A percentile compares a stretch with the other conserved stretches of the same genome.
These are phyloP conservation scores for Neogobius melanostomus DNA, from an alignment of 2,113 vertebrate species.

Conservation along the genomic window DNA sequence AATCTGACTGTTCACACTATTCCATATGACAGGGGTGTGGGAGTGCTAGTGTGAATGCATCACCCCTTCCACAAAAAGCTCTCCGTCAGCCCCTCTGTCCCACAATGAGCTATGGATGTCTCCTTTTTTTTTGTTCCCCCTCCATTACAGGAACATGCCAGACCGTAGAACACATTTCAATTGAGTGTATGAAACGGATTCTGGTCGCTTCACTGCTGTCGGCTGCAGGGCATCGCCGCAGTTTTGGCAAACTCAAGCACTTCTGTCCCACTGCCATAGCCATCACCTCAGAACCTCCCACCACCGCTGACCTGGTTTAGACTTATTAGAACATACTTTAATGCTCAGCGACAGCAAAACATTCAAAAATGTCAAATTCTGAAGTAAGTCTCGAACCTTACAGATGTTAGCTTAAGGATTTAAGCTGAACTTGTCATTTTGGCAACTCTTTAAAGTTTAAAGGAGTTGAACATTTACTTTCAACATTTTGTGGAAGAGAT, in stretches of 20 bases:
- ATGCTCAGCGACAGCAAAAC: constrained; percentile 10
- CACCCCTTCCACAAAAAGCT: constrained; percentile 69
- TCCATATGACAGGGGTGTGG: constrained; percentile 74
- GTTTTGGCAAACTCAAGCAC: constrained; percentile 30
- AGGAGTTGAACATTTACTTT: background rate
- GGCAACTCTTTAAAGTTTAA: background rate
- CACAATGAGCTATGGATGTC: constrained; percentile 62
- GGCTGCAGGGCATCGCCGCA: constrained; percentile 47
- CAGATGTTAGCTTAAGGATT: background rate
- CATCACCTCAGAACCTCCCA: constrained; percentile 24
- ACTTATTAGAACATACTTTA: constrained; percentile 39
- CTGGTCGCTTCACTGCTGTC: constrained; percentile 47
- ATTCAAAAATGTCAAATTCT: constrained; percentile 27
- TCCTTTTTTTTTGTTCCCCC: constrained; percentile 18
- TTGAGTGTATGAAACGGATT: constrained; percentile 60
- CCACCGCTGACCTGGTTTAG: constrained; percentile 38
- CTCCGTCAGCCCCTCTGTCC: constrained; percentile 67
- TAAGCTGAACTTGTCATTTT: background rate
- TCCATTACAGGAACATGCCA: constrained; percentile 70
- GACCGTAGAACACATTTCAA: constrained; percentile 64
- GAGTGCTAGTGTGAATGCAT: constrained; percentile 75
- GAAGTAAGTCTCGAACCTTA: constrained; percentile 20
- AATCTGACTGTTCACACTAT: constrained; percentile 73
- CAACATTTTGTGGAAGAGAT: background rate
- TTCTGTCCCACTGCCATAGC: constrained; percentile 35